These are phyloP conservation scores for Leucoraja ocellata DNA, from an alignment of 2,797 vertebrate species.

Conservation along the genomic window DNA sequence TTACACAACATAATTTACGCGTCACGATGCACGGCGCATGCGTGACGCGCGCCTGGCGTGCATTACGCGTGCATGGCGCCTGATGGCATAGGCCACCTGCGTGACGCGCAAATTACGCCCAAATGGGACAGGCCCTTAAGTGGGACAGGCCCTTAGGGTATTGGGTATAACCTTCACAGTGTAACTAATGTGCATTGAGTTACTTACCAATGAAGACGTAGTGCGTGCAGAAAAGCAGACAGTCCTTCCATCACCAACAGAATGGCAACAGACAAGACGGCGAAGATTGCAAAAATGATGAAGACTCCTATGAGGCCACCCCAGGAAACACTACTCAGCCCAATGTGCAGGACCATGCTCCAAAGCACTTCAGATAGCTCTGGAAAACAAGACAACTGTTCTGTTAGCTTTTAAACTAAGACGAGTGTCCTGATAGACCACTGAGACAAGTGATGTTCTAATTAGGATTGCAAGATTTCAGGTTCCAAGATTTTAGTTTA, in stretches of 20 bases:
- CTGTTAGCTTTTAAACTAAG: neutral
- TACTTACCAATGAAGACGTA: conserved; percentile 66
- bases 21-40: no score
- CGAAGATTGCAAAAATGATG: conserved; percentile 60
- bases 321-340: conserved; percentile 49
- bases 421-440: neutral
- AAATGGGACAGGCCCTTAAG: no score
- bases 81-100: no score
- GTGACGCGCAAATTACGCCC: no score
- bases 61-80: no score
- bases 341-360: conserved; percentile 62
- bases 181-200: neutral
- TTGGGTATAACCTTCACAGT: accelerated
- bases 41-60: no score
- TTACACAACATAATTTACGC: no score
- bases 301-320: conserved; percentile 55
- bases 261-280: conserved; percentile 61
- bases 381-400: conserved; percentile 42
- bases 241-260: conserved; percentile 70
- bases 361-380: conserved; percentile 73
- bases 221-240: conserved; percentile 66
- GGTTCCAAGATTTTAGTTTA: neutral
- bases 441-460: neutral
- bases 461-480: neutral
- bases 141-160: no score